Percentiles rank a stretch among this genome's conserved stretches.
Evolutionary conservation across 2,888 invertebrate species (phyloP).

Genomic region (Sesia bembeciformis): DNA sequence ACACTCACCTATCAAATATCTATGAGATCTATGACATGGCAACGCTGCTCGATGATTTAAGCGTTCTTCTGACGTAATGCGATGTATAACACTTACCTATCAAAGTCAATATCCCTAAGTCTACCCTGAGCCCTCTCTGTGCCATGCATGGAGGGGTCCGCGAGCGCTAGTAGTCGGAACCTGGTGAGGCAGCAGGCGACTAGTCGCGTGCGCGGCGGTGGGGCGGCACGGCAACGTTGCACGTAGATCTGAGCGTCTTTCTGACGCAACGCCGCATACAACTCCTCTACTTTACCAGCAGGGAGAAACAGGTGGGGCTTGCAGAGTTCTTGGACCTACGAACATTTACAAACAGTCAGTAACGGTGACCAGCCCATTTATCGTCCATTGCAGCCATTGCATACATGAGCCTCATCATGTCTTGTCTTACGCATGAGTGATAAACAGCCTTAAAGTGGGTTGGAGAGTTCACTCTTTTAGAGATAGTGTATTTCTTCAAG

Average conservation of each 20-base stretch:
- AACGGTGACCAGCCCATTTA: no score
- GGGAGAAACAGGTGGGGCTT: conserved; percentile 89
- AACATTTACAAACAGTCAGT: not conserved
- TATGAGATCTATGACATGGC: no score
- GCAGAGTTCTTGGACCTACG: conserved; percentile 78
- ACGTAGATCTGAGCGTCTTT: conserved; percentile 98
- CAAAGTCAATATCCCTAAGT: conserved; percentile 88
- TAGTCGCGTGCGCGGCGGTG: conserved; percentile 78
- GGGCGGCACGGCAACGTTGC: conserved; percentile 78
- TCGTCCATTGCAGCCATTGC: no score
- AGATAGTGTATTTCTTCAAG: no score
- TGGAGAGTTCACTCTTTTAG: no score
- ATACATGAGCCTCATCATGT: no score
- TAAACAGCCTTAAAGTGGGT: no score
- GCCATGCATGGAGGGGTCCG: conserved; percentile 91
- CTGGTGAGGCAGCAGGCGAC: conserved; percentile 90
- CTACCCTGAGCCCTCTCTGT: conserved; percentile 80
- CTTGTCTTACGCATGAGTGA: no score
- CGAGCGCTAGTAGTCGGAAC: conserved; percentile 79
- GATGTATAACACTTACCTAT: conserved; percentile 44
- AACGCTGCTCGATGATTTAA: no score
- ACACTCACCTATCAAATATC: no score
- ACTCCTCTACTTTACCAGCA: conserved; percentile 89
- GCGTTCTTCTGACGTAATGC: no score
- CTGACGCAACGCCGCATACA: conserved; percentile 89